A percentile compares a stretch with the other conserved stretches of the same genome.
Conservation (phyloP, 2,113 vertebrate species). For the Sorex fumeus region DNA sequence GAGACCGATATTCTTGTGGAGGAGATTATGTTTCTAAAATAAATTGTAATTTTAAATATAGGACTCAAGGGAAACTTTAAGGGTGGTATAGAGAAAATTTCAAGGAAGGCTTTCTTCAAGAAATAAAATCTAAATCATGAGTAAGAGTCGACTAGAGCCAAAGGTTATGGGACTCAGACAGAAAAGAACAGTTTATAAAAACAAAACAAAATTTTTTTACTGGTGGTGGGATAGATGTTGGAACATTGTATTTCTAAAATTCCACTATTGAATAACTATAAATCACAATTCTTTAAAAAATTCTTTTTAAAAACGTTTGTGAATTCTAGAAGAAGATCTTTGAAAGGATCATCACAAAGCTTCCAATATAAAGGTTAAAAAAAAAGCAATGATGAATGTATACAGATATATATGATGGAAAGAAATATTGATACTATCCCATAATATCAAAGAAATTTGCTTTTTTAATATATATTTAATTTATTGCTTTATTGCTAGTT, state of each 20-base stretch:
- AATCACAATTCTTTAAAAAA: too few species aligned
- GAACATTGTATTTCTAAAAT: too few species aligned
- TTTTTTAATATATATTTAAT: too few species aligned
- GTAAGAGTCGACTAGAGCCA: not conserved
- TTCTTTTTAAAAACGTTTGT: too few species aligned
- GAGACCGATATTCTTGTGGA: not conserved
- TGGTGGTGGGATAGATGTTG: too few species aligned
- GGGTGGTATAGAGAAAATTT: not conserved
- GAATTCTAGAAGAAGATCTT: not conserved
- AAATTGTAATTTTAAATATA: not conserved
- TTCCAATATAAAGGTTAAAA: not conserved
- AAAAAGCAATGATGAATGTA: not conserved
- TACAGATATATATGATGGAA: too few species aligned
- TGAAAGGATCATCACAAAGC: not conserved
- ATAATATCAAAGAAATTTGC: not conserved
- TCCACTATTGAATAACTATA: too few species aligned
- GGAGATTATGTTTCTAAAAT: not conserved
- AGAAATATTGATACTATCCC: not conserved
- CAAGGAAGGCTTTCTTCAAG: not conserved
- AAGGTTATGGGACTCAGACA: not conserved
- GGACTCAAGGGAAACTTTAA: not conserved
- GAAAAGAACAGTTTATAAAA: not conserved
- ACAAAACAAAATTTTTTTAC: not conserved
- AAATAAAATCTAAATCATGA: not conserved
- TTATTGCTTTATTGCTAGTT: too few species aligned